Evolutionary conservation across 2,113 vertebrate genomes (phyloP).

Genomic region (Siniperca knerii): DNA sequence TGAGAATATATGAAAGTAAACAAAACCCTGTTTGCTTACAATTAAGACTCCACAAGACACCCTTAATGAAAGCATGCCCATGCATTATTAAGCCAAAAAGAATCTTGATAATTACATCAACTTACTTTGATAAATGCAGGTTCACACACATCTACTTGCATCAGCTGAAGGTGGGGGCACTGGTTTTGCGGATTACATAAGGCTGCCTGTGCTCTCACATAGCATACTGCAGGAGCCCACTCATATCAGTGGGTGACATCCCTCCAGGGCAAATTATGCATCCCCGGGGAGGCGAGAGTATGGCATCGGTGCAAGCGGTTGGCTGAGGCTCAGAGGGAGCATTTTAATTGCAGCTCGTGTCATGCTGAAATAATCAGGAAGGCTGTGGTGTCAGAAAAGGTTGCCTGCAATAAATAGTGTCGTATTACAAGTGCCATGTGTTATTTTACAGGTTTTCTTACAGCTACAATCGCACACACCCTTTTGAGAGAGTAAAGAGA

Average conservation of each 20-base stretch:
- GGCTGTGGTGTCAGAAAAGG: slow-evolving; percentile 53
- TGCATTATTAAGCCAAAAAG: slow-evolving; percentile 47
- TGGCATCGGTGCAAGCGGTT: slow-evolving; percentile 59
- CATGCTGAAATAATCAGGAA: slow-evolving; percentile 67
- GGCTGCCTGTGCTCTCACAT: slow-evolving; percentile 39
- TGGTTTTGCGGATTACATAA: slow-evolving; percentile 57
- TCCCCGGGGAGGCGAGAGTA: slow-evolving; percentile 59
- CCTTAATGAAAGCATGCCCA: slow-evolving; percentile 41
- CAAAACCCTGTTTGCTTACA: slow-evolving; percentile 41
- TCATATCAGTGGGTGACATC: slow-evolving; percentile 71
- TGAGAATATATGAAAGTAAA: slow-evolving; percentile 37
- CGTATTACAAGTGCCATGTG: slow-evolving; percentile 55
- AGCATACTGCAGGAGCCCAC: slow-evolving; percentile 52
- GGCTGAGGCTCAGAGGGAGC: slow-evolving; percentile 63
- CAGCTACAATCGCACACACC: slow-evolving; percentile 1
- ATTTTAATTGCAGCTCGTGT: slow-evolving; percentile 66
- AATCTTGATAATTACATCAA: slow-evolving; percentile 10
- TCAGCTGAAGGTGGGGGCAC: slow-evolving; percentile 34
- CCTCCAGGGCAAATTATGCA: slow-evolving; percentile 62
- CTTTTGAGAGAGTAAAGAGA: background rate
- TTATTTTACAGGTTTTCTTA: slow-evolving; percentile 50
- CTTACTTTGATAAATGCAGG: slow-evolving; percentile 17
- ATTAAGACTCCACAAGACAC: slow-evolving; percentile 52
- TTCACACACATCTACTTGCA: slow-evolving; percentile 36
- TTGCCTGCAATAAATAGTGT: slow-evolving; percentile 60